Evolutionary conservation across 2,797 vertebrate species (phyloP).

Genomic region (Sciaenops ocellatus): DNA sequence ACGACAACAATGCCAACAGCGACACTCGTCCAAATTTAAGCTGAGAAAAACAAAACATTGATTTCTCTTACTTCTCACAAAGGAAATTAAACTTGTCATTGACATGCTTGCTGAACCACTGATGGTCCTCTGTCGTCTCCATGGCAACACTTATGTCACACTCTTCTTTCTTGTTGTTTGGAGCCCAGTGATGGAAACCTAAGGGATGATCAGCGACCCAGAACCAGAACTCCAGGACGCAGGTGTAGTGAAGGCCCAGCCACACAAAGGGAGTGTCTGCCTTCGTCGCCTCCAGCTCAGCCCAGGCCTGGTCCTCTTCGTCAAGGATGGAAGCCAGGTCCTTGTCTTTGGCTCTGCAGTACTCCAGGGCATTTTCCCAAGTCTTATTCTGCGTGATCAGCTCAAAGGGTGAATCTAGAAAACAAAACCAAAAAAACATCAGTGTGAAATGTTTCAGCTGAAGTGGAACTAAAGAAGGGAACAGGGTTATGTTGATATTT

Average conservation of each 20-base stretch:
- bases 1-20: too few relatives aligned
- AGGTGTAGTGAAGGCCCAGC: constrained; percentile 67
- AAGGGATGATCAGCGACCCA: constrained; percentile 39
- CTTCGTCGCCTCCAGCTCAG: neutral
- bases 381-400: constrained; percentile 44
- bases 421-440: neutral
- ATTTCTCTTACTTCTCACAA: constrained; percentile 18
- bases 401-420: constrained; percentile 12
- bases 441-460: neutral
- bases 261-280: constrained; percentile 54
- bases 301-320: constrained; percentile 24
- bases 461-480: neutral
- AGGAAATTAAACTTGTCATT: constrained; percentile 44
- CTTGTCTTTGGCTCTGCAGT: constrained; percentile 47
- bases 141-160: constrained; percentile 55
- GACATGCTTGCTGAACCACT: constrained; percentile 35
- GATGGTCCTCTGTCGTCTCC: neutral
- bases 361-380: constrained; percentile 48
- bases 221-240: constrained; percentile 68
- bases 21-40: too few relatives aligned
- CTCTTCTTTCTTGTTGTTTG: accelerated
- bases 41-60: too few relatives aligned
- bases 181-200: constrained; percentile 31
- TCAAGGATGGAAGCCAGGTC: constrained; percentile 60
- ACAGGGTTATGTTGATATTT: too few relatives aligned